Evolutionary conservation across 2,113 vertebrate genomes (phyloP), one percentile per base, ranked within the genome.

Genomic region (Polyodon spathula): DNA sequence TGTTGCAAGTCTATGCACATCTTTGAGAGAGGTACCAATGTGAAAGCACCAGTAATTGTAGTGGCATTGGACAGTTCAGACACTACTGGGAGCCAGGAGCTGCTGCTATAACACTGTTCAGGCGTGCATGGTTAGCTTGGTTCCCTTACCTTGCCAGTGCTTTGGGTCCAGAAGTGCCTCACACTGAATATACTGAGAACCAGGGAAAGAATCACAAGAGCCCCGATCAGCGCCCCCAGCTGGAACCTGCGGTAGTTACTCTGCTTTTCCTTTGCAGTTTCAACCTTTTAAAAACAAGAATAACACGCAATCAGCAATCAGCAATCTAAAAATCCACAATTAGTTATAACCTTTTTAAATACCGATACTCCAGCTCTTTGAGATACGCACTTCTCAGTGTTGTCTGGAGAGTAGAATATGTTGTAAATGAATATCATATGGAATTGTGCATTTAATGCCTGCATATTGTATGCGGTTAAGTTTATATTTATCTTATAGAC

Each of bases 121-220:
- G 27, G 27, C 3, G 27, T 27, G 27, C 27, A 3, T 27, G 27
- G 27, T 27, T 27, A 27, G 27, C 27, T 27, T 27, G 27, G 27
- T 27, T 27, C 27, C 57, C 81, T 81, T 81, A 88, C 84, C 81
- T 84, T 87, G 7, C 63, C 78, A 51, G 69, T 68, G 44, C 60
- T 73, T 52, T 83, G 74, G 56, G 65, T 84, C 84, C 84, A 86
- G 63, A 85, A 62, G 63, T 77, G 81, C 38, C 73, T 71, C 63
- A 87, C 63, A 65, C 81, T 79, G 70, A 87, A 82, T 62, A 82
- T 51, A 46, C 76, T 72, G 0, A 84, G 69, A 54, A 73, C 71
- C 73, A 86, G 55, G 53, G 78, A 57, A 7, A 87, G 72, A 62
- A 86, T 72, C 41, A 83, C 58, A 57, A 84, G 65, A 10, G 73